Evolutionary conservation across 1,140 invertebrate genomes (phyloP).

Genomic region (Eubasilissa regina): DNA sequence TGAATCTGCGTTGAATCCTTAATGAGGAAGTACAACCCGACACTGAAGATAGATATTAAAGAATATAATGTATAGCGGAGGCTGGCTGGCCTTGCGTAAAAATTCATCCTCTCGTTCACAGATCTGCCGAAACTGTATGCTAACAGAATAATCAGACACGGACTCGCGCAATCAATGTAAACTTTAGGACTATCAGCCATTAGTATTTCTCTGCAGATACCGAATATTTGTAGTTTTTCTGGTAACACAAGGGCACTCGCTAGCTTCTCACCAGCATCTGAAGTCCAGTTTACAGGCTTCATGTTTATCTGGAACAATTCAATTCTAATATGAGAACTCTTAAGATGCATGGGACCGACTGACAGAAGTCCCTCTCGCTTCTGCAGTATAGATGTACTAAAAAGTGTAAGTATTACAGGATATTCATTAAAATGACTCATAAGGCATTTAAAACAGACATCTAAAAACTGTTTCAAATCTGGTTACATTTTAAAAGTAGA

Average conservation of each 20-base stretch:
- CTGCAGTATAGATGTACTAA: background rate
- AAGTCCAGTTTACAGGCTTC: conserved; percentile 75
- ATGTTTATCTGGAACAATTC: conserved; percentile 68
- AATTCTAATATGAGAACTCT: background rate
- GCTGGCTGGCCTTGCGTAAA: conserved; percentile 71
- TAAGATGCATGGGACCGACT: background rate
- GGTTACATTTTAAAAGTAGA: background rate
- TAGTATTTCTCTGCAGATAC: conserved; percentile 81
- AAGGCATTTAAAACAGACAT: background rate
- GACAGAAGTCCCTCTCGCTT: too few species aligned
- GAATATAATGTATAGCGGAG: conserved; percentile 74
- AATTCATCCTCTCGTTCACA: conserved; percentile 72
- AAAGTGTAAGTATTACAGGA: background rate
- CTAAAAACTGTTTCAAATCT: background rate
- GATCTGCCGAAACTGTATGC: conserved; percentile 70
- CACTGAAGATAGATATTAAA: conserved; percentile 73
- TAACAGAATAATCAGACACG: conserved; percentile 66
- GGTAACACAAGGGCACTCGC: conserved; percentile 79
- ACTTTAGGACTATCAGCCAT: conserved; percentile 73
- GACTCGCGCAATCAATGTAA: conserved; percentile 71
- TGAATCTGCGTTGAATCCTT: conserved; percentile 76
- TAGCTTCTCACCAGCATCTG: conserved; percentile 75
- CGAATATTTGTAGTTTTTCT: conserved; percentile 84
- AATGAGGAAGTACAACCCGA: conserved; percentile 76
- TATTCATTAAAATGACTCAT: background rate